These are phyloP conservation scores for Myodes glareolus DNA, from an alignment of 2,113 vertebrate species.

Conservation along the genomic window DNA sequence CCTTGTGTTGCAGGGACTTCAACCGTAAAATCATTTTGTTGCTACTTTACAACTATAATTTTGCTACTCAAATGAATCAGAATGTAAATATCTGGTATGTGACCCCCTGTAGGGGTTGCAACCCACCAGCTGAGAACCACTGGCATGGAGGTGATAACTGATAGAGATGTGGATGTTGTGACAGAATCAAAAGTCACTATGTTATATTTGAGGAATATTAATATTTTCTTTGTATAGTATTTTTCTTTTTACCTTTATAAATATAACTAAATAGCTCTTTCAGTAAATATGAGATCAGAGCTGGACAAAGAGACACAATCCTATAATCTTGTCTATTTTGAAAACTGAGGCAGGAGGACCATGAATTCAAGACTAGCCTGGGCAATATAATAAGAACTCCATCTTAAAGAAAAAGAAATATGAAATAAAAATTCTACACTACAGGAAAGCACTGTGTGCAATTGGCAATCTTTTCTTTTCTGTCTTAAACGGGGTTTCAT, in stretches of 20 bases:
- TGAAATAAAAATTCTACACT: conserved; percentile 38
- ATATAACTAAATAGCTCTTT: conserved; percentile 17
- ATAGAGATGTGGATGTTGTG: background rate
- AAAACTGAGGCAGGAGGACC: background rate
- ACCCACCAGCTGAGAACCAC: background rate
- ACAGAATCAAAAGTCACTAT: background rate
- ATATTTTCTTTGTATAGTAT: background rate
- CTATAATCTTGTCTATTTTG: background rate
- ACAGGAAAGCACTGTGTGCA: background rate
- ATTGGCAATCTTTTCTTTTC: background rate
- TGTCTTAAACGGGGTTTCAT: background rate
- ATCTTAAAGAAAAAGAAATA: background rate
- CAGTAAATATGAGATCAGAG: background rate
- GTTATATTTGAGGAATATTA: background rate
- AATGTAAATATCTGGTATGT: background rate
- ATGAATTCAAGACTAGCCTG: background rate
- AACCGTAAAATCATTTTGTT: background rate
- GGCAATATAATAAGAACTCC: background rate
- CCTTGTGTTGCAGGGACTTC: background rate
- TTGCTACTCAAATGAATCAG: background rate
- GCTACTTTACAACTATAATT: background rate
- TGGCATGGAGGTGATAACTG: background rate
- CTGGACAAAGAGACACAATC: background rate
- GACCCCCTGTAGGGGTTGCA: background rate
- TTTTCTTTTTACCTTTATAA: conserved; percentile 2